phyloP scores from a whole-genome alignment of 2,888 invertebrate genomes.

The Hydrotaea diabolus region DNA sequence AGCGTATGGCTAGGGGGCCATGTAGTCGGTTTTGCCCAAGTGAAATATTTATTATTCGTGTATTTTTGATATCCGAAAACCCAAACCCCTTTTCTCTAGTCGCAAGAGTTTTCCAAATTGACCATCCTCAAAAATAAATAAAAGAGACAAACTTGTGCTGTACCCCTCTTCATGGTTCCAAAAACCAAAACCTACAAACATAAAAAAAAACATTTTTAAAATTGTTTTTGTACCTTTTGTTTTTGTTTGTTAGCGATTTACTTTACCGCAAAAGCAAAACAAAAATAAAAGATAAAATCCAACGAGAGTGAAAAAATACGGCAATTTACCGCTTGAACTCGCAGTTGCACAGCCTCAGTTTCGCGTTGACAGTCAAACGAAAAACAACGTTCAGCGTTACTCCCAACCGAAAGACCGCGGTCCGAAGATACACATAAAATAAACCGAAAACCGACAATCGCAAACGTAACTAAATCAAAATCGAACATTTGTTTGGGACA shows the following conservation, averaged over 20 bases:
- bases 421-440: not conserved
- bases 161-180: conserved; percentile 22
- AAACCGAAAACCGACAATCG: not conserved
- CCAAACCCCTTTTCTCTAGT: no score
- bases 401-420: conserved; percentile 13
- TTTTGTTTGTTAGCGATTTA: conserved; percentile 34
- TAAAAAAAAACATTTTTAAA: conserved; percentile 24
- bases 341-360: conserved; percentile 77
- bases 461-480: conserved; percentile 11
- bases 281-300: conserved; percentile 7
- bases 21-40: no score
- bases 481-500: conserved; percentile 48
- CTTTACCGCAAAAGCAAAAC: conserved; percentile 43
- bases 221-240: not conserved
- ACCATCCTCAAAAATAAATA: no score
- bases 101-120: no score
- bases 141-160: not conserved
- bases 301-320: conserved; percentile 55
- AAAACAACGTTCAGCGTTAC: conserved; percentile 70
- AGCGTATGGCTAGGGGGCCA: no score
- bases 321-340: conserved; percentile 77
- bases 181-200: not conserved
- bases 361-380: conserved; percentile 77
- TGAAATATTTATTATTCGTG: no score
- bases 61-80: no score